Conservation (phyloP, 2,113 vertebrate species). For the Thamnophis sirtalis region DNA sequence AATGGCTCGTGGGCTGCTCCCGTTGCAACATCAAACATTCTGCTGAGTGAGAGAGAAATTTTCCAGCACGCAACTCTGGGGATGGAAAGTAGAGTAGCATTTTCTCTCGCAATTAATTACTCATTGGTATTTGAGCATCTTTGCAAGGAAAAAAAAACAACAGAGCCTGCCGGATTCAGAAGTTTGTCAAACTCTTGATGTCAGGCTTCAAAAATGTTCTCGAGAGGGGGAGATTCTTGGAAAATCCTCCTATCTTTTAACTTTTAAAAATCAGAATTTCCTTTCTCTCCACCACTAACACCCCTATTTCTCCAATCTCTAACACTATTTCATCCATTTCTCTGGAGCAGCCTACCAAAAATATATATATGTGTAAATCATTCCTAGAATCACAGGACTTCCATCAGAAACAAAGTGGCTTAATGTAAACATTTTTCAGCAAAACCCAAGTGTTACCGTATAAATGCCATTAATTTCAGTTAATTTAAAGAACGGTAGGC, state of each 20-base stretch:
- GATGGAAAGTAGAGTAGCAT: slow-evolving; percentile 38
- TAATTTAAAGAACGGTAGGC: neutral
- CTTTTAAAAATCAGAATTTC: neutral
- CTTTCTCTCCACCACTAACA: neutral
- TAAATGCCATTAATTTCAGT: slow-evolving; percentile 23
- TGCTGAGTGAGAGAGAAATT: slow-evolving; percentile 9
- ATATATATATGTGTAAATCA: slow-evolving; percentile 51
- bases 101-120: slow-evolving; percentile 37
- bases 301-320: slow-evolving; percentile 39
- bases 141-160: slow-evolving; percentile 34
- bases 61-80: slow-evolving; percentile 1
- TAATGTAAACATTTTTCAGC: slow-evolving; percentile 19
- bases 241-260: slow-evolving; percentile 45
- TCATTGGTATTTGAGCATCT: slow-evolving; percentile 51
- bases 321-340: slow-evolving; percentile 59
- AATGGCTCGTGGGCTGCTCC: neutral
- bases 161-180: slow-evolving; percentile 32
- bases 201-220: slow-evolving; percentile 63
- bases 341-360: slow-evolving; percentile 19
- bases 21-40: neutral
- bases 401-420: slow-evolving; percentile 37
- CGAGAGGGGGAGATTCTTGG: slow-evolving; percentile 49
- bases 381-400: slow-evolving; percentile 33
- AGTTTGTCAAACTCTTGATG: slow-evolving; percentile 55
- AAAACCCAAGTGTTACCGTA: slow-evolving; percentile 19